A percentile compares a stretch with the other conserved stretches of the same genome.
phyloP scores from a whole-genome alignment of 2,797 vertebrate genomes.

The Enteromius paludinosus region DNA sequence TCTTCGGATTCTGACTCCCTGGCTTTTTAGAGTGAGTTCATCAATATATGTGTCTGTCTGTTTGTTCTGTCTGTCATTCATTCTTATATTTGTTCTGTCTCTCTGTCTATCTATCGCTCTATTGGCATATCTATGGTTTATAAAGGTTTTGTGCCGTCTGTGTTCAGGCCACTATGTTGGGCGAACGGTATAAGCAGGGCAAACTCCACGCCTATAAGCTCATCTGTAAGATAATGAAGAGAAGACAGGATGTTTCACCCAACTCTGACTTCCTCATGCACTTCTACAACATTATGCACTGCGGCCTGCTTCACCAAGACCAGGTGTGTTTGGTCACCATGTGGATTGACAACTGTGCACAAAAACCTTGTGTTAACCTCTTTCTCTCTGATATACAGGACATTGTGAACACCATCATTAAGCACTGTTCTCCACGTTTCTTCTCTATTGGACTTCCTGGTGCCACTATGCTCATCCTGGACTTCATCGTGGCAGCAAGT shows the following conservation, averaged over 20 bases:
- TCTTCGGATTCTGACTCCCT: slow-evolving; percentile 95
- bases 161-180: slow-evolving; percentile 93
- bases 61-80: not conserved
- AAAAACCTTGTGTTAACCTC: not conserved
- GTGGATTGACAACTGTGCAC: not conserved
- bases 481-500: slow-evolving; percentile 96
- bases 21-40: slow-evolving; percentile 91
- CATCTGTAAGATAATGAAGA: slow-evolving; percentile 99
- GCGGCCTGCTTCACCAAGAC: slow-evolving; percentile 94
- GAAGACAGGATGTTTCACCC: slow-evolving; percentile 97
- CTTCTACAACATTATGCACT: slow-evolving; percentile 99
- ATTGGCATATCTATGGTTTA: not conserved
- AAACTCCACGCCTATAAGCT: slow-evolving; percentile 98
- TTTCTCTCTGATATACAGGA: slow-evolving; percentile 78
- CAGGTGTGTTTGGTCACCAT: slow-evolving; percentile 76
- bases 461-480: slow-evolving; percentile 96
- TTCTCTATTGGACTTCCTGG: slow-evolving; percentile 97
- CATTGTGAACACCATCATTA: slow-evolving; percentile 99
- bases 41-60: not conserved
- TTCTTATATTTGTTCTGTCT: not conserved
- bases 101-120: not conserved
- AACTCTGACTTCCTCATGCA: slow-evolving; percentile 97
- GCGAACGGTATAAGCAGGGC: slow-evolving; percentile 97
- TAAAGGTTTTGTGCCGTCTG: slow-evolving; percentile 8
- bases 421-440: slow-evolving; percentile 97